These are phyloP conservation scores for Psittacus erithacus DNA, from an alignment of 2,113 vertebrate genomes.

Conservation along the genomic window DNA sequence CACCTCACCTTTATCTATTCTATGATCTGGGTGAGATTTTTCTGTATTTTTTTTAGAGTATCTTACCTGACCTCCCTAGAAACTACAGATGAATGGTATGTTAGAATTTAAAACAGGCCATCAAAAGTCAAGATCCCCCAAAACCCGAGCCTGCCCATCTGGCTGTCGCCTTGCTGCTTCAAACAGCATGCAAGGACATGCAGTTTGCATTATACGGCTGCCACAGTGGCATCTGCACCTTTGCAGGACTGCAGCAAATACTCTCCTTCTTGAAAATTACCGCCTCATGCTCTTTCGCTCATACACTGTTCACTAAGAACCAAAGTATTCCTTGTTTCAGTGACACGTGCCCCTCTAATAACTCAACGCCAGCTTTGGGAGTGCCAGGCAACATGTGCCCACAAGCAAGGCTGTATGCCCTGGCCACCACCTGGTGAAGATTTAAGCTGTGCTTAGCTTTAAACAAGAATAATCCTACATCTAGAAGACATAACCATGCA, in stretches of 20 bases:
- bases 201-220: neutral
- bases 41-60: neutral
- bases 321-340: fast-evolving
- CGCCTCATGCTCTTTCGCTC: fast-evolving
- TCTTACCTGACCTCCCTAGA: fast-evolving
- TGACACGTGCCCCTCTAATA: fast-evolving
- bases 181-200: too few relatives aligned
- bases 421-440: neutral
- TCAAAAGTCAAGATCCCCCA: neutral
- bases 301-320: fast-evolving
- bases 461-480: fast-evolving
- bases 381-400: fast-evolving
- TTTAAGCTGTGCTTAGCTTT: neutral
- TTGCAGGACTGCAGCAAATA: neutral
- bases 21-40: fast-evolving
- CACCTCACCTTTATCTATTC: fast-evolving
- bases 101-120: neutral
- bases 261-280: neutral
- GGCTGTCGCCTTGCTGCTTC: neutral
- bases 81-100: fast-evolving
- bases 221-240: neutral
- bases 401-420: neutral
- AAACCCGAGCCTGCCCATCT: fast-evolving
- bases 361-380: fast-evolving
- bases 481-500: neutral